Evolutionary conservation across 2,888 invertebrate species (phyloP).

Genomic region (Galeopsomyia nigrocyanea): DNA sequence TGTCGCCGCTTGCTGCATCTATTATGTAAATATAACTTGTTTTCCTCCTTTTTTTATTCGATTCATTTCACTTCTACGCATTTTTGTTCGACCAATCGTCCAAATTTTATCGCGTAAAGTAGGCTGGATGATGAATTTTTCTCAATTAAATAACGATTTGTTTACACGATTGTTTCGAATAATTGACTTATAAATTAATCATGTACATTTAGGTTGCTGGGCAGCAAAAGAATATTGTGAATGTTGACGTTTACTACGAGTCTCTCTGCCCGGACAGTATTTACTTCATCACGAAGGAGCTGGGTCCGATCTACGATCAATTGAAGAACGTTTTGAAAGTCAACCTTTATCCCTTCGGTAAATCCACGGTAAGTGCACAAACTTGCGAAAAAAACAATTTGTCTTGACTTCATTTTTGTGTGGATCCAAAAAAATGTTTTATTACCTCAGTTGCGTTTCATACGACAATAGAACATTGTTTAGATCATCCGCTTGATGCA

Average conservation of each 20-base stretch:
- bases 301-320: slow-evolving; percentile 66
- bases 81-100: no score
- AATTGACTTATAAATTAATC: no score
- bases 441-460: no score
- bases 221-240: slow-evolving; percentile 48
- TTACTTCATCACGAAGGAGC: slow-evolving; percentile 68
- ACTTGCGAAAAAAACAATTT: background rate
- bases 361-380: slow-evolving; percentile 65
- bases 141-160: no score
- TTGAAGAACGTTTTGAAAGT: slow-evolving; percentile 64
- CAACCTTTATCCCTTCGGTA: slow-evolving; percentile 71
- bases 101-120: no score
- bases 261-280: slow-evolving; percentile 72
- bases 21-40: slow-evolving; percentile 2
- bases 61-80: no score
- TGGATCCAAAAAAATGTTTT: slow-evolving; percentile 60
- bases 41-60: no score
- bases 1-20: slow-evolving; percentile 8
- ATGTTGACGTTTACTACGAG: slow-evolving; percentile 72
- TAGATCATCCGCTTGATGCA: no score
- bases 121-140: no score
- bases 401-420: no score
- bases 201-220: background rate
- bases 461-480: no score
- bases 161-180: no score